A percentile compares a stretch with the other conserved stretches of the same genome.
phyloP scores from a whole-genome alignment of 2,888 invertebrate species.

The Himalopsyche kuldschensis region DNA sequence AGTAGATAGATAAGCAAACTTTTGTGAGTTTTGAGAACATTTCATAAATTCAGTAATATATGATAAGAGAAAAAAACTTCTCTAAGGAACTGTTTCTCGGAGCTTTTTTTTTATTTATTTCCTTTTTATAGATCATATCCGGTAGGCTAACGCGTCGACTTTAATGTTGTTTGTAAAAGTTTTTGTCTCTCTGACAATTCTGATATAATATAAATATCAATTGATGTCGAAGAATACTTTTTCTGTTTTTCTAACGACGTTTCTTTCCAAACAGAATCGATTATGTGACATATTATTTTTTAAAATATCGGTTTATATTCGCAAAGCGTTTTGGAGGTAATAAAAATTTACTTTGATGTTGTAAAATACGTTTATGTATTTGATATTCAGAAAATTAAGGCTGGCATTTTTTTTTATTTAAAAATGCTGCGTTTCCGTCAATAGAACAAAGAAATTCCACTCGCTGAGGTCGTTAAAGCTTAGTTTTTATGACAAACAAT shows the following conservation, averaged over 20 bases:
- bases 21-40: slow-evolving; percentile 9
- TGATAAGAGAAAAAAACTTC: slow-evolving; percentile 1
- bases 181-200: neutral
- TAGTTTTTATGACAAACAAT: neutral
- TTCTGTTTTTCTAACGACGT: neutral
- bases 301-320: neutral
- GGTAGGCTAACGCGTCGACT: neutral
- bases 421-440: neutral
- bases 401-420: neutral
- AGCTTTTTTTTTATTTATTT: neutral
- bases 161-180: neutral
- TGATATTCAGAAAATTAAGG: neutral
- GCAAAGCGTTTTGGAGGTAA: neutral
- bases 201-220: neutral
- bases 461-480: neutral
- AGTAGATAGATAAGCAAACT: slow-evolving; percentile 15
- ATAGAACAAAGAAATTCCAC: neutral
- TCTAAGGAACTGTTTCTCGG: neutral
- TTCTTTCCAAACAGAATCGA: neutral
- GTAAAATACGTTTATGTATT: neutral
- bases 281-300: neutral
- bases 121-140: neutral
- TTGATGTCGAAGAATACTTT: neutral
- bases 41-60: slow-evolving; percentile 23
- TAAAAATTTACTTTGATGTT: neutral